phyloP scores from a whole-genome alignment of 2,888 invertebrate genomes.

The Polyommatus icarus region DNA sequence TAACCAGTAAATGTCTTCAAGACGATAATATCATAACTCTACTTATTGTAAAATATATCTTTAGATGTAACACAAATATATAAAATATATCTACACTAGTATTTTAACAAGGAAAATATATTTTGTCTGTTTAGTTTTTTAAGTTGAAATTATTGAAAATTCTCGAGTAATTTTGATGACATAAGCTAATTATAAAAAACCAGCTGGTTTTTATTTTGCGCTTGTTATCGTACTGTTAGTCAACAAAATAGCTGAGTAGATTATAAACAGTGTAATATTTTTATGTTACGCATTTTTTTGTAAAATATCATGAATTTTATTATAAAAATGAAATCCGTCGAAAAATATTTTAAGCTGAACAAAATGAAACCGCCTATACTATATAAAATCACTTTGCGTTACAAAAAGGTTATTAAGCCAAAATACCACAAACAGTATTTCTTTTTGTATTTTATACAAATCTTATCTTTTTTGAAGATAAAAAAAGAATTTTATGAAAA shows the following conservation, averaged over 20 bases:
- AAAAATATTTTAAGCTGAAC: constrained; percentile 2
- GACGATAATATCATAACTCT: constrained; percentile 13
- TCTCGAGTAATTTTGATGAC: background rate
- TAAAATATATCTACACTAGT: background rate
- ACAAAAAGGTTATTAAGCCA: background rate
- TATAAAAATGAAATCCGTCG: background rate
- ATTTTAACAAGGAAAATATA: background rate
- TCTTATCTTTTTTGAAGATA: background rate
- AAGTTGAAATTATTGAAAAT: background rate
- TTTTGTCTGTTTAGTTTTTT: background rate
- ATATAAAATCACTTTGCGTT: background rate
- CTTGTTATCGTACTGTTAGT: too few relatives aligned
- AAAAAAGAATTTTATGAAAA: too few relatives aligned
- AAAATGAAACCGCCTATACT: background rate
- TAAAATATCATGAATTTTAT: background rate
- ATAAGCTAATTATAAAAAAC: background rate
- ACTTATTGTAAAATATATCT: background rate
- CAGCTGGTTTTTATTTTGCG: too few relatives aligned
- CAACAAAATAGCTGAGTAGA: background rate
- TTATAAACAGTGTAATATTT: background rate
- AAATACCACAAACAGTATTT: background rate
- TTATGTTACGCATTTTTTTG: background rate
- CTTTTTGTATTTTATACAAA: background rate
- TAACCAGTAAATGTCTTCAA: constrained; percentile 20
- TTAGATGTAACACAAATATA: constrained; percentile 21